phyloP scores from a whole-genome alignment of 2,113 vertebrate genomes.

The Tiliqua scincoides region DNA sequence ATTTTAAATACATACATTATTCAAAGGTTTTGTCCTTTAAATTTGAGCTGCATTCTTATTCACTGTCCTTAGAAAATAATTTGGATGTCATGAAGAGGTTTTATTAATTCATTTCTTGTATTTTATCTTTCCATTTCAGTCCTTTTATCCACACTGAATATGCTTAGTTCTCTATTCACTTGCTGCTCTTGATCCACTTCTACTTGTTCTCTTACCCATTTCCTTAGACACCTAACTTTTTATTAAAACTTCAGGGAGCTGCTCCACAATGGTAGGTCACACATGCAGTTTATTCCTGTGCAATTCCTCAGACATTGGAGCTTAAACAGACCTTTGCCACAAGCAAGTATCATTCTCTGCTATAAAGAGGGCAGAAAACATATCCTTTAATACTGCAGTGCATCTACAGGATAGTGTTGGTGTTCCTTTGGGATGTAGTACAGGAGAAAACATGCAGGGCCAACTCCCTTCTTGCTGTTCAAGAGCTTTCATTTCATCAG shows the following conservation, averaged over 20 bases:
- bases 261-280: neutral
- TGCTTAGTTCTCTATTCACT: neutral
- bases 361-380: neutral
- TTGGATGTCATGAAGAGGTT: neutral
- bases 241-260: neutral
- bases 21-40: neutral
- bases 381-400: too few relatives aligned
- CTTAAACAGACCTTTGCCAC: neutral
- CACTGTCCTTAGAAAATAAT: neutral
- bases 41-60: neutral
- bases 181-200: neutral
- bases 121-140: slow-evolving; percentile 10
- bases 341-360: neutral
- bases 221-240: neutral
- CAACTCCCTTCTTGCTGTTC: neutral
- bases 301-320: neutral
- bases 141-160: accelerated
- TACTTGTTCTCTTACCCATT: neutral
- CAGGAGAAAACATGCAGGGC: neutral
- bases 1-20: neutral
- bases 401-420: too few relatives aligned
- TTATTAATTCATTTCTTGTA: neutral
- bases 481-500: slow-evolving; percentile 13
- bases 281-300: neutral
- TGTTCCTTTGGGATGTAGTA: neutral